Conservation (phyloP, 92 coral and sea anemone genomes). For the Phymanthus crucifer region DNA sequence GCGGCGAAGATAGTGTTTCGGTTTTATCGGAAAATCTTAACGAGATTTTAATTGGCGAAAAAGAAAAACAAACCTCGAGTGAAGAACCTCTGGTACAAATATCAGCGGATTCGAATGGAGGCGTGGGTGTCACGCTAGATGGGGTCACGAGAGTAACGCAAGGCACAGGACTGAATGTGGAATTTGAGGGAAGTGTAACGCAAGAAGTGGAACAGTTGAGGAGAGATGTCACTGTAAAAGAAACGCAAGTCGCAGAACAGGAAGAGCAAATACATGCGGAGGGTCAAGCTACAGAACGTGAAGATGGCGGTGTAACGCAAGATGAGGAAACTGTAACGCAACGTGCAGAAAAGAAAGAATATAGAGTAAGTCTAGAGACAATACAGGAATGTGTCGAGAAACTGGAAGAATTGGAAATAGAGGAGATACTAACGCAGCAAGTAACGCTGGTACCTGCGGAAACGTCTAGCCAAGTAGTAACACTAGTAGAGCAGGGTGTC, state of each 20-base stretch:
- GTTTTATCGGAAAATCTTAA: not conserved
- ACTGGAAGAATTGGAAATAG: not conserved
- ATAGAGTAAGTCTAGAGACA: not conserved
- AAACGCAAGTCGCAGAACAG: not conserved
- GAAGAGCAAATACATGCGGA: not conserved
- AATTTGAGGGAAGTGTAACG: not conserved
- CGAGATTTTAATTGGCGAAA: not conserved
- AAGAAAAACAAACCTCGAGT: not conserved
- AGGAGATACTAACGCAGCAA: conserved; percentile 17
- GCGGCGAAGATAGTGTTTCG: not conserved
- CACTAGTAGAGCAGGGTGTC: not conserved
- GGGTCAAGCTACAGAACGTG: not conserved
- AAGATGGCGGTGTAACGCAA: not conserved
- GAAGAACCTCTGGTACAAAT: not conserved
- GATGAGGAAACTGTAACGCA: conserved; percentile 8
- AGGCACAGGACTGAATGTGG: not conserved
- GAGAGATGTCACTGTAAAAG: not conserved
- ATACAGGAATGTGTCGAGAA: not conserved
- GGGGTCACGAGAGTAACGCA: not conserved
- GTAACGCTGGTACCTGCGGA: not conserved
- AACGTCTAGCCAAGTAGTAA: not conserved
- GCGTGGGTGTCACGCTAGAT: conserved; percentile 4
- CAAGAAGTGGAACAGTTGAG: not conserved
- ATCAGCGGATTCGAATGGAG: not conserved
- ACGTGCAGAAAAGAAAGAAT: not conserved